Evolutionary conservation across 2,797 vertebrate genomes (phyloP).

Genomic region (Sphenopsis melanotis): DNA sequence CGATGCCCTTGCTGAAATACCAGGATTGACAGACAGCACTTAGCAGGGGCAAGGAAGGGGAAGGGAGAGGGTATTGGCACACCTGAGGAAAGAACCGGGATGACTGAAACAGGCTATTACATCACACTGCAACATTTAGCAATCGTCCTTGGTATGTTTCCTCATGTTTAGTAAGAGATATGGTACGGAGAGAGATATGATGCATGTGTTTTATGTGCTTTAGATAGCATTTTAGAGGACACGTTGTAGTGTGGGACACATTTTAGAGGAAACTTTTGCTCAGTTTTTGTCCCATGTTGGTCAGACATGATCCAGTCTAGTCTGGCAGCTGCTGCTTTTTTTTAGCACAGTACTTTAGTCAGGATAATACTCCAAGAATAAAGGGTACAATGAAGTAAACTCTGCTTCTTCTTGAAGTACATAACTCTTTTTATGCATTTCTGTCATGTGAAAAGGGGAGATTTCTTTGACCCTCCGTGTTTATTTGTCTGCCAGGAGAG

Average conservation of each 20-base stretch:
- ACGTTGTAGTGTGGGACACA: neutral
- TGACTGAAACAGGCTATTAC: too few relatives aligned
- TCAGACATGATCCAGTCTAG: fast-evolving
- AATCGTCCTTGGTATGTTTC: neutral
- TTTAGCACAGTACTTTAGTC: fast-evolving
- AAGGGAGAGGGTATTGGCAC: too few relatives aligned
- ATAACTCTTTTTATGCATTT: neutral
- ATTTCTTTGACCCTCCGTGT: neutral
- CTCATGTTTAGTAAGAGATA: neutral
- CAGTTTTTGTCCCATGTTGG: neutral
- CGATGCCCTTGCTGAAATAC: too few relatives aligned
- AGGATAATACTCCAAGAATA: neutral
- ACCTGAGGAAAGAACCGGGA: too few relatives aligned
- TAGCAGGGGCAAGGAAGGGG: too few relatives aligned
- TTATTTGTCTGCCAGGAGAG: neutral
- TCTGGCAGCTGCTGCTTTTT: neutral
- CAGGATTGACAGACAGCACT: too few relatives aligned
- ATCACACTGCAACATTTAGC: too few relatives aligned
- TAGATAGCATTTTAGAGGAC: neutral
- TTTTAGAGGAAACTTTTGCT: neutral
- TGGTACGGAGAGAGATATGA: neutral
- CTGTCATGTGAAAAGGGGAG: neutral
- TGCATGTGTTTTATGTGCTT: neutral
- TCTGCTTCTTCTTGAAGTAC: neutral
- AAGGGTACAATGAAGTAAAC: neutral